Evolutionary conservation across 92 coral and sea anemone species (phyloP).

Genomic region (Phenganax marumi): DNA sequence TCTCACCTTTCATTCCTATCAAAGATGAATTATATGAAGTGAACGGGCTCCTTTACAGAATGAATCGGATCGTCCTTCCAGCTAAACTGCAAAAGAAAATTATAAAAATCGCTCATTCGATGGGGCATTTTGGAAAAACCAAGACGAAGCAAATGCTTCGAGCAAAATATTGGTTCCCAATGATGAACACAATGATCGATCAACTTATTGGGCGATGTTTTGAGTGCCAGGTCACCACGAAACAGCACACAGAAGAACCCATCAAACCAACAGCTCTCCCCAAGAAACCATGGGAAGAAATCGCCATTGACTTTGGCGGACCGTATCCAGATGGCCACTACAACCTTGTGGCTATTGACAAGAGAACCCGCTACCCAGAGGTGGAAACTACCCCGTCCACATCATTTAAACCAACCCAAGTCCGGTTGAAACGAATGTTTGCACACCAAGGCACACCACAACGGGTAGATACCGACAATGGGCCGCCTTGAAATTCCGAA

Average conservation of each 20-base stretch:
- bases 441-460: background rate
- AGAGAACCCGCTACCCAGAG: conserved; percentile 43
- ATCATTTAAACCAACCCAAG: conserved; percentile 40
- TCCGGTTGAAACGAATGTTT: conserved; percentile 2
- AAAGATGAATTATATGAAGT: no score
- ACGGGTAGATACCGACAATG: conserved; percentile 44
- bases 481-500: conserved; percentile 37
- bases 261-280: conserved; percentile 43
- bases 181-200: no score
- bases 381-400: conserved; percentile 33
- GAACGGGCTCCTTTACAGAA: no score
- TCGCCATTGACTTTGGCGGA: conserved; percentile 36
- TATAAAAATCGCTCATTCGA: no score
- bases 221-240: conserved; percentile 35
- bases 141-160: no score
- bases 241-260: conserved; percentile 36
- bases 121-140: no score
- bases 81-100: no score
- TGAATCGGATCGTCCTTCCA: no score
- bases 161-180: no score
- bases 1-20: no score
- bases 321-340: conserved; percentile 38
- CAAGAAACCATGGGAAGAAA: conserved; percentile 35
- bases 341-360: conserved; percentile 18
- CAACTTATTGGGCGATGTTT: background rate